Conservation (phyloP, 2,797 vertebrate species). For the Calcarius lapponicus region DNA sequence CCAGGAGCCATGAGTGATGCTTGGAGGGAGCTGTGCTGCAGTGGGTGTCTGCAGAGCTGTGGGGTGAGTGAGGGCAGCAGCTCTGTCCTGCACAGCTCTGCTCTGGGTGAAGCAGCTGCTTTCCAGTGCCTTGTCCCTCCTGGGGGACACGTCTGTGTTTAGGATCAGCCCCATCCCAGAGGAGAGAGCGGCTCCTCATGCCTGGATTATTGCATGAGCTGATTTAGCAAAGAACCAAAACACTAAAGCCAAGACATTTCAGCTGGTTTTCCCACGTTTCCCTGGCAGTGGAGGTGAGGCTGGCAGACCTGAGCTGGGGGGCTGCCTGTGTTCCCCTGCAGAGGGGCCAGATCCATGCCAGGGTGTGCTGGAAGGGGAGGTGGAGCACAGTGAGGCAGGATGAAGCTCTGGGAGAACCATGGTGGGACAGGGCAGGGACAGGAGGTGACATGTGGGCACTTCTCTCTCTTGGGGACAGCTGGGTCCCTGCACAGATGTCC, state of each 20-base stretch:
- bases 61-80: accelerated
- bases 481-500: not conserved
- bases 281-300: not conserved
- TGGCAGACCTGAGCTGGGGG: not conserved
- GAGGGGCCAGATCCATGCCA: not conserved
- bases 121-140: constrained; percentile 57
- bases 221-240: constrained; percentile 8
- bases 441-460: not conserved
- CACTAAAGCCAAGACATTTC: constrained; percentile 13
- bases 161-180: not conserved
- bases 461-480: not conserved
- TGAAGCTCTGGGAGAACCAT: not conserved
- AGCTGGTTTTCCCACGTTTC: not conserved
- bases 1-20: not conserved
- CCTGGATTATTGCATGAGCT: not conserved
- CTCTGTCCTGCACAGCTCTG: not conserved
- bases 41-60: not conserved
- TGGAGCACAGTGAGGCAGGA: accelerated
- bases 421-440: not conserved
- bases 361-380: not conserved
- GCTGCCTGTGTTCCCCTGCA: not conserved
- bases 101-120: not conserved
- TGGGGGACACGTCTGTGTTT: not conserved
- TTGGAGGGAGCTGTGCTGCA: not conserved
- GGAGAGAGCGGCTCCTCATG: not conserved